Evolutionary conservation across 2,888 invertebrate species (phyloP), one percentile per base, ranked within the genome.

Genomic region (Vesta saturnalis): DNA sequence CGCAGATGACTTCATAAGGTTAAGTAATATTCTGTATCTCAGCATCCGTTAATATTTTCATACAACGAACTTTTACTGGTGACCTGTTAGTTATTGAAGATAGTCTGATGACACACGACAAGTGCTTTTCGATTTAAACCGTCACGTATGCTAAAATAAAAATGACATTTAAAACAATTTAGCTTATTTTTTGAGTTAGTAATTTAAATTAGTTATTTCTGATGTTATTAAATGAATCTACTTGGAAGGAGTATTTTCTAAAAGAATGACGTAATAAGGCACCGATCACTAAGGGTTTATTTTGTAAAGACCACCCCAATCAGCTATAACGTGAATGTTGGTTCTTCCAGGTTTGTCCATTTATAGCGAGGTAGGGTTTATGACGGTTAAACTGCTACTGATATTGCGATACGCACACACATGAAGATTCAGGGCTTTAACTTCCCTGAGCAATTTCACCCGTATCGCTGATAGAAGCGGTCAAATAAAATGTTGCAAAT

Each of bases 381-480:
- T 70, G 74, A 73, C 73, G 72, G 73, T 71, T 71, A 71, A 74
- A 74, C 72, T 71, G 75, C 68, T 72, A 65, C 70, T 72, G 73
- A 74, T 75, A 74, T 72, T 73, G 70, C 73, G 71, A 74, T 75
- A 73, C 72, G 71, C 72, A 66, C 69, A 73, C 69, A 73, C 72
- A 70, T 70, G 67, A 70, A 68, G 66, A 70, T 70, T 68, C 70
- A 64, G 54, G 66, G 64, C 64, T 68, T 70, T 70, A 67, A 71
- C 64, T 71, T 70, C 22, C 64, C 67, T 39, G 62, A 47, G 64
- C 72, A 71, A 67, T 72, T 72, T 56, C 60, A 60, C 57, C 63
- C 58, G 57, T 70, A 73, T 73, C 64, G 67, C 73, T 71, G 70
- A 72, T 72, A 72, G 67, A 63, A 69, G 60, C 67, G 64, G 59